These are phyloP conservation scores for Otolemur garnettii DNA, from an alignment of 2,113 vertebrate genomes.

Conservation along the genomic window DNA sequence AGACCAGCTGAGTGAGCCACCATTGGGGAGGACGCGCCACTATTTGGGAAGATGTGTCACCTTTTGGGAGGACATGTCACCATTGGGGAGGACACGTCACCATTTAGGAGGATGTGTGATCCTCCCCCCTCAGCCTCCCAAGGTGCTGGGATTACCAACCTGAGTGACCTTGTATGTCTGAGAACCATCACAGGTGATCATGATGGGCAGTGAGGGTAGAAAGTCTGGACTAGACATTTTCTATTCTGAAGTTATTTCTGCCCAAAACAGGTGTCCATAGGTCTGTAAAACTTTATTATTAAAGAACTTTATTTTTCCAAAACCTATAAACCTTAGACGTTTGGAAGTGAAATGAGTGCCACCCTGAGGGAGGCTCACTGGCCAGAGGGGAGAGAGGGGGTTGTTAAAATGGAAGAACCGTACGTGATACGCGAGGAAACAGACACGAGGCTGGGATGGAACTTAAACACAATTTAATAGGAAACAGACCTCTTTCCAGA, in stretches of 20 bases:
- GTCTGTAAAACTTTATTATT: neutral
- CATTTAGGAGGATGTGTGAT: neutral
- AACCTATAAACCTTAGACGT: neutral
- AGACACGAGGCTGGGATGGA: neutral
- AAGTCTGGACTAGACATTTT: too few relatives aligned
- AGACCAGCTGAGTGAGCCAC: neutral
- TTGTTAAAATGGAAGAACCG: neutral
- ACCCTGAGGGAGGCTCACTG: neutral
- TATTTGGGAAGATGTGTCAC: neutral
- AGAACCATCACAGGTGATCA: rapidly evolving
- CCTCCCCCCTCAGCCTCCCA: too few relatives aligned
- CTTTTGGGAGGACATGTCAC: neutral
- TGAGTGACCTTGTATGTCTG: neutral
- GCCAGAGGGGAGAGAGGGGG: neutral
- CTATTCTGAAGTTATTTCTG: neutral
- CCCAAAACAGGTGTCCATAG: neutral
- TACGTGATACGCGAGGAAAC: neutral
- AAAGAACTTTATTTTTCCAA: neutral
- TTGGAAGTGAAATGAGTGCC: neutral
- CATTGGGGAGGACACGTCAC: neutral
- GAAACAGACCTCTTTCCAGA: neutral
- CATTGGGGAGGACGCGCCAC: neutral
- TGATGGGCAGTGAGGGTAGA: neutral
- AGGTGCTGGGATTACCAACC: too few relatives aligned
- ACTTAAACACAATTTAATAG: neutral